These are phyloP conservation scores for Microhierax caerulescens DNA, from an alignment of 2,797 vertebrate genomes.

Conservation along the genomic window DNA sequence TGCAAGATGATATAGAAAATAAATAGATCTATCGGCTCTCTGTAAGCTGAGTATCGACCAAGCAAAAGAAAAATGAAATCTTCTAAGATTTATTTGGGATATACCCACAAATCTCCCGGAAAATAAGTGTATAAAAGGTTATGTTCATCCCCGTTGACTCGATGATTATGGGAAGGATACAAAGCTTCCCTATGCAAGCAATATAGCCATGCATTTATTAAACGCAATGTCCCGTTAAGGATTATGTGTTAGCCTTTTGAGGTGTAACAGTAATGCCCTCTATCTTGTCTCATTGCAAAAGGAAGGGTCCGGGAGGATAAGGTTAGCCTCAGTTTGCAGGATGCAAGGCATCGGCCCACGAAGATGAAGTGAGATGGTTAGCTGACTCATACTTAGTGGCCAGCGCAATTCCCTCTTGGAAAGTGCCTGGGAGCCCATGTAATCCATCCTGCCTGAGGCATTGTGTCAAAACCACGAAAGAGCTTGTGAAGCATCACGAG, in stretches of 20 bases:
- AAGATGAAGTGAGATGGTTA: not conserved
- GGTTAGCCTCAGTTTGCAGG: not conserved
- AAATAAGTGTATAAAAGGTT: not conserved
- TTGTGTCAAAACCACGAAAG: not conserved
- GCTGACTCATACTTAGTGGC: not conserved
- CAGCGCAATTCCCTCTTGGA: not conserved
- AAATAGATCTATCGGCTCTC: not conserved
- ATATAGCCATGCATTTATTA: not conserved
- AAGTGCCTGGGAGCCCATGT: not conserved
- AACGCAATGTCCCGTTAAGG: not conserved
- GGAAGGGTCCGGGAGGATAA: not conserved
- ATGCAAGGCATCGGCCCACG: not conserved
- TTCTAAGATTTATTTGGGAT: slow-evolving; percentile 2
- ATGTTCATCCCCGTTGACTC: not conserved
- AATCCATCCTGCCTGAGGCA: not conserved
- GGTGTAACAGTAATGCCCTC: not conserved
- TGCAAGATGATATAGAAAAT: not conserved
- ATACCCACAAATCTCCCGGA: not conserved
- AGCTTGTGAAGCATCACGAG: not conserved
- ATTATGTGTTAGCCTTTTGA: not conserved
- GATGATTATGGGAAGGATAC: not conserved
- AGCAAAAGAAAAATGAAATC: not conserved
- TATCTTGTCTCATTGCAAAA: not conserved
- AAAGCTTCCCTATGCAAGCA: not conserved
- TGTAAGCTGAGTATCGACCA: not conserved